These are phyloP conservation scores for Philhelius pedissequus DNA, from an alignment of 2,888 invertebrate genomes.

Conservation along the genomic window DNA sequence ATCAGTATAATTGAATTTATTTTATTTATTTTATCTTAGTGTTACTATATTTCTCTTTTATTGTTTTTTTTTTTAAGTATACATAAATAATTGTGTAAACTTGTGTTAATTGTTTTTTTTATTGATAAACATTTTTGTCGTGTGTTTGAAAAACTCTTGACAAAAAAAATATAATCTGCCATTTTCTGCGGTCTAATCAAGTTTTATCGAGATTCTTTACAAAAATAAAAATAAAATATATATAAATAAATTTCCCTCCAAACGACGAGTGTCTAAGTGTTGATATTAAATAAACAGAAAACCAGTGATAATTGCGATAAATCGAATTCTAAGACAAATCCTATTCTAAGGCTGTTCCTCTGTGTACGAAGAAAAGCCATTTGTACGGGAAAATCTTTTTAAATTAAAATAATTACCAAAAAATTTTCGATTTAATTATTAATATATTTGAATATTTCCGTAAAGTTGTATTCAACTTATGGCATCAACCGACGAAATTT, in stretches of 20 bases:
- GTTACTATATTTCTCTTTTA: conserved; percentile 31
- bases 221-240: conserved; percentile 3
- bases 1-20: conserved; percentile 61
- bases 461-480: conserved; percentile 70
- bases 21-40: conserved; percentile 57
- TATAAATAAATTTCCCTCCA: conserved; percentile 57
- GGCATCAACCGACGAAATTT: conserved; percentile 72
- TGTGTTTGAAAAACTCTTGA: conserved; percentile 39
- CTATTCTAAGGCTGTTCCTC: conserved; percentile 18
- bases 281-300: conserved; percentile 38
- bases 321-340: conserved; percentile 19
- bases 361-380: conserved; percentile 19
- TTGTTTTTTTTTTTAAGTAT: conserved; percentile 27
- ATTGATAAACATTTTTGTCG: conserved; percentile 7
- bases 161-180: conserved; percentile 52
- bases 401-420: not conserved
- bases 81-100: conserved; percentile 32
- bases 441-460: conserved; percentile 22
- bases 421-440: conserved; percentile 9
- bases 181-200: conserved; percentile 56
- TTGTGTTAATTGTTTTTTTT: conserved; percentile 27
- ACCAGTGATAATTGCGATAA: conserved; percentile 20
- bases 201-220: conserved; percentile 48
- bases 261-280: conserved; percentile 56
- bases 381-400: conserved; percentile 12